Conservation (phyloP, 2,113 vertebrate species). For the Platichthys flesus region DNA sequence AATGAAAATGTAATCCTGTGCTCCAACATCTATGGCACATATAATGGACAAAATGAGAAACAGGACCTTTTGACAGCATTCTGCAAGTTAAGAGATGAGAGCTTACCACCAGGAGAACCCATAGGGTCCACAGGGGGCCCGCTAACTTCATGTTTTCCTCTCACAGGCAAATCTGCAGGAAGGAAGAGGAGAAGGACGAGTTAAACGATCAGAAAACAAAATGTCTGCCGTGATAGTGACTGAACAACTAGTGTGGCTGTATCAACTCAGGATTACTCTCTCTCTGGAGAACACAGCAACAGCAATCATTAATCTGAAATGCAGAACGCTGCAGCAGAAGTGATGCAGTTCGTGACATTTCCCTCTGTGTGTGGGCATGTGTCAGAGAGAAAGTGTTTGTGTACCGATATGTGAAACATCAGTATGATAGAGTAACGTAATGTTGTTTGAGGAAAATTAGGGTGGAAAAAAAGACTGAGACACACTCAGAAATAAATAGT, state of each 20-base stretch:
- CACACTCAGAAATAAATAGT: no score
- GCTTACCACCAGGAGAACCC: constrained; percentile 78
- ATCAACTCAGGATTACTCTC: constrained; percentile 49
- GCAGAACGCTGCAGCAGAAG: constrained; percentile 57
- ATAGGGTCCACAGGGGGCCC: constrained; percentile 67
- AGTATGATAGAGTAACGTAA: neutral
- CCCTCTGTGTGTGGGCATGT: neutral
- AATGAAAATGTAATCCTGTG: constrained; percentile 13
- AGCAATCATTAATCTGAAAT: constrained; percentile 61
- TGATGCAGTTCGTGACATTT: constrained; percentile 27
- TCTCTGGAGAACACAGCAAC: constrained; percentile 32
- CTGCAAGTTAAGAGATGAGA: constrained; percentile 1
- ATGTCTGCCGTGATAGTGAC: constrained; percentile 45
- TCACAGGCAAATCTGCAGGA: constrained; percentile 54
- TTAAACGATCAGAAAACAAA: constrained; percentile 42
- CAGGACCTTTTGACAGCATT: neutral
- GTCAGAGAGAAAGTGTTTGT: neutral
- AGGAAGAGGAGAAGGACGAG: constrained; percentile 29
- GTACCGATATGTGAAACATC: constrained; percentile 8
- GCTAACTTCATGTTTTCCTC: constrained; percentile 76
- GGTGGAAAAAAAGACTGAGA: neutral
- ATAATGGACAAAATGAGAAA: constrained; percentile 2
- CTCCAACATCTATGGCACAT: neutral
- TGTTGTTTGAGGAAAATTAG: constrained; percentile 3
- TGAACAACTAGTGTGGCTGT: constrained; percentile 49